phyloP scores from a whole-genome alignment of 2,888 invertebrate genomes.

The Dione vanillae region DNA sequence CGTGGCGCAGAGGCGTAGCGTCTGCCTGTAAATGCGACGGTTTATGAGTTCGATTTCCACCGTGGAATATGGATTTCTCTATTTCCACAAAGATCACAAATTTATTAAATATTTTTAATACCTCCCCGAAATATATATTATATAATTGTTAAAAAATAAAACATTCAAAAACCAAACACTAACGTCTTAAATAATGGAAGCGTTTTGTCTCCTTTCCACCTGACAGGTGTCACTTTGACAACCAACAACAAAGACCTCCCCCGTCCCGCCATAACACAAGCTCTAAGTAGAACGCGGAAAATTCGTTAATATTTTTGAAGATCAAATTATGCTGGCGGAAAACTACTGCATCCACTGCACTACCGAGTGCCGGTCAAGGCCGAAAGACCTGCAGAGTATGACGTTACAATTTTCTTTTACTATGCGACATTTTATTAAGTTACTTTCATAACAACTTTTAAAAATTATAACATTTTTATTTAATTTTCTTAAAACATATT shows the following conservation, averaged over 20 bases:
- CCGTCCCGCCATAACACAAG: conserved; percentile 5
- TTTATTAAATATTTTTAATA: no score
- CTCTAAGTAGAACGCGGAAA: conserved; percentile 16
- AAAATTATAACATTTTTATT: neutral
- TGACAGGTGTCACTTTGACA: conserved; percentile 62
- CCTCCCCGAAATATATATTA: no score
- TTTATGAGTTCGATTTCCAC: no score
- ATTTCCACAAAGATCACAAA: no score
- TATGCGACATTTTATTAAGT: neutral
- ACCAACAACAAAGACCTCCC: conserved; percentile 44
- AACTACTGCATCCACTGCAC: conserved; percentile 46
- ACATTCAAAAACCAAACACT: no score
- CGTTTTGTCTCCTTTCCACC: conserved; percentile 25
- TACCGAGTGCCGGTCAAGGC: conserved; percentile 51
- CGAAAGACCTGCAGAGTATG: conserved; percentile 44
- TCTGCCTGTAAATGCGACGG: no score
- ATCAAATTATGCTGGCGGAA: conserved; percentile 36
- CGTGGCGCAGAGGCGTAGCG: neutral
- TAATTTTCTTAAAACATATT: neutral
- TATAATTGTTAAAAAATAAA: neutral
- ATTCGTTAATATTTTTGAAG: conserved; percentile 26
- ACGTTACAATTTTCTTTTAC: conserved; percentile 23
- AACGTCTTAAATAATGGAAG: neutral
- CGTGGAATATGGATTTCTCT: no score
- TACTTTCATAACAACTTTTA: neutral